Base-by-base conservation (phyloP, 2,888 invertebrate genomes). In the Bellardia bayeri region DNA sequence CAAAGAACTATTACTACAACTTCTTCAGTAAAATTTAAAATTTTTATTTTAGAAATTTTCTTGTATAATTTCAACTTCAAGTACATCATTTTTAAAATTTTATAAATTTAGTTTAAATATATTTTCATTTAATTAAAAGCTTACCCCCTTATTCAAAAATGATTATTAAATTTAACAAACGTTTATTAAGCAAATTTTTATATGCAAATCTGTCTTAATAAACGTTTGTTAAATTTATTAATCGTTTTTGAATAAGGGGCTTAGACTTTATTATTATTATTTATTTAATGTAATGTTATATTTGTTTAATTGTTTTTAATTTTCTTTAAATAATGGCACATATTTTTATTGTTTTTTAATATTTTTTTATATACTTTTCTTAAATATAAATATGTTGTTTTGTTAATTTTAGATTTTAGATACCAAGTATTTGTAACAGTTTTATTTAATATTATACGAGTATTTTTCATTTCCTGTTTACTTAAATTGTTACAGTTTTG, bases 281-380 rank as follows among this genome's bases (percentile, higher is more conserved):
- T 69, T 54, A n/a, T 9, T 37, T 69, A 7, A 23, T 58, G 30
- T 54, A 64, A 30, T 64, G 58, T 72, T 64, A 37, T 37, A 61
- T 56, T 68, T 49, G 49, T 7, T n/a, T 16, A n/a, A 16, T 58
- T 16, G 16, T 40, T 23, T 37, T 40, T n/a, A 16, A 42, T 30
- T 66, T 45, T 83, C n/a, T 68, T 49, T 81, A 64, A 91, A 91
- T 93, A 93, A 93, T 92, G 93, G 93, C 93, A 93, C 93, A 94
- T 92, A 91, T 90, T 92, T 92, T 93, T 93, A 93, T 93, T 93
- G 93, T 92, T 92, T 92, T 91, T 90, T 68, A 4, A 4, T 37
- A 37, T 37, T 37, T 6, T 78, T 37, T 69, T 69, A 45, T 69
- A 23, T 30, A 63, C 33, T 13, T 71, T 63, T 16, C 11, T 14